Evolutionary conservation across 2,113 vertebrate species (phyloP), one percentile per base, ranked within the genome.

Genomic region (Nanger granti): DNA sequence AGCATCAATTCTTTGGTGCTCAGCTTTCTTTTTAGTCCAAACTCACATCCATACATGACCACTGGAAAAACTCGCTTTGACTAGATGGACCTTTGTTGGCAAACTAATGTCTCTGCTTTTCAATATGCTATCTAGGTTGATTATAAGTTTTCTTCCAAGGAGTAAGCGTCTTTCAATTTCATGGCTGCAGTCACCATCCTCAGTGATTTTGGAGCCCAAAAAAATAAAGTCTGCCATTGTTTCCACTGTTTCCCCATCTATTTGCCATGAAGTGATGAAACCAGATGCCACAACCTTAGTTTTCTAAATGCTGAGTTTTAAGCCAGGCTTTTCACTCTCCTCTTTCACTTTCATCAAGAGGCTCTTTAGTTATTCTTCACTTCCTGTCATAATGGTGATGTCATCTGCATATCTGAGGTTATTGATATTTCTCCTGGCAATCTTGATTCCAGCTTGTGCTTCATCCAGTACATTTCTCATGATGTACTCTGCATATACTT

Each of bases 191-290:
- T 31, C 64, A 66, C 64, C 14, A 66, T n/a, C 64, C 3, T 1
- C 7, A 8, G 7, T 34, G 64, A 66, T 66, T n/a, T 34, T 66
- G 64, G 15, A 66, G 15, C 31, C 64, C 62, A 0, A 0, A 18
- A 66, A 34, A n/a, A 18, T 66, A 66, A 62, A 62, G 31, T 66
- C 31, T 66, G 31, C 15, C 64, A n/a, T 64, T 64, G 31, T 66
- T 66, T n/a, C 31, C 64, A 34, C 15, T 34, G 31, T 66, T 66
- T 66, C 64, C 31, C 64, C 64, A 66, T 34, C 15, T 66, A 8
- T 66, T 66, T 66, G 64, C 64, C 7, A 0, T 66, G 64, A 66
- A 66, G 3, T n/a, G 64, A 66, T 66, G 15, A 34, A 15, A 66
- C 64, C 64, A 66, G 7, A 66, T 66, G 7, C 64, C 64, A 66